These are phyloP conservation scores for Synanthedon tipuliformis DNA, from an alignment of 2,888 invertebrate genomes.

Conservation along the genomic window DNA sequence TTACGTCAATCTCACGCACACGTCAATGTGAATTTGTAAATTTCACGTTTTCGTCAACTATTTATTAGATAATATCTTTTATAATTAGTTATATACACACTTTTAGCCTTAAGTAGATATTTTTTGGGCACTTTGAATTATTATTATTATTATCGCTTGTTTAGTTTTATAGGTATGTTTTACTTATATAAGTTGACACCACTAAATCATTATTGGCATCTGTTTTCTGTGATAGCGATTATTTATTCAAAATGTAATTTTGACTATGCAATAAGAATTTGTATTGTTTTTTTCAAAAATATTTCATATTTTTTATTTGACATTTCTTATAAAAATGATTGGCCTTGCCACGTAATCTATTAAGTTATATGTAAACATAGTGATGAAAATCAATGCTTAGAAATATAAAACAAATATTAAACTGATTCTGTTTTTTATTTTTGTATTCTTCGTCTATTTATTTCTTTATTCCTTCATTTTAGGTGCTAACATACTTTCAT, in stretches of 20 bases:
- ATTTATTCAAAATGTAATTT: conserved; percentile 36
- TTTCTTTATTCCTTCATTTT: no score
- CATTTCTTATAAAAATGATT: conserved; percentile 11
- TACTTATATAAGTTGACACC: not conserved
- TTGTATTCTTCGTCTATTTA: not conserved
- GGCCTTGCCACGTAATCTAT: conserved; percentile 56
- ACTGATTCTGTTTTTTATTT: conserved; percentile 8
- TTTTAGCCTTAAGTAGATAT: not conserved
- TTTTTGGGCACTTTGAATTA: not conserved
- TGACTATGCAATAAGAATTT: conserved; percentile 12
- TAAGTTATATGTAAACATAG: conserved; percentile 40
- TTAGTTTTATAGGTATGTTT: not conserved
- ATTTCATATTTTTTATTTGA: not conserved
- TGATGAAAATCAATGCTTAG: conserved; percentile 56
- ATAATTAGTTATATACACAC: not conserved
- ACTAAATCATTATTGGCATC: conserved; percentile 19
- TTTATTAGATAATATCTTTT: not conserved
- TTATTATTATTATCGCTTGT: not conserved
- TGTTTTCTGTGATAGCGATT: conserved; percentile 45
- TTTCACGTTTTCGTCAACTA: not conserved
- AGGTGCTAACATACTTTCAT: no score
- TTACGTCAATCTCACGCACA: no score
- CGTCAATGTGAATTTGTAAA: not conserved
- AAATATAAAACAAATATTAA: conserved; percentile 40
- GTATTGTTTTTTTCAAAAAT: conserved; percentile 6